These are phyloP conservation scores for Aleiodes alternator DNA, from an alignment of 2,888 invertebrate species.

Conservation along the genomic window DNA sequence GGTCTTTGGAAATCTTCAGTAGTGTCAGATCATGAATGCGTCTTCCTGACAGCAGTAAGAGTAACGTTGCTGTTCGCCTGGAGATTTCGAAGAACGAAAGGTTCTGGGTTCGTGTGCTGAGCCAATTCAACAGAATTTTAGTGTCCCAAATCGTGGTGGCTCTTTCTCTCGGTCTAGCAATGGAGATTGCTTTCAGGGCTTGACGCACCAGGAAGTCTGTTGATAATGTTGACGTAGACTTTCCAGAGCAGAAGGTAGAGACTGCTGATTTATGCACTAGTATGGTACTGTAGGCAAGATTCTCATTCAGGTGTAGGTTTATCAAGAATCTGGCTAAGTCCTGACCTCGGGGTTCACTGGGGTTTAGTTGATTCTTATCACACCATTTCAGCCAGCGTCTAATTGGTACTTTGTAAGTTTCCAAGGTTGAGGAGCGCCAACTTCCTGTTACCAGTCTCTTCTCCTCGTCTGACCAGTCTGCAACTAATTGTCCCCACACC, in stretches of 20 bases:
- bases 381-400: not conserved
- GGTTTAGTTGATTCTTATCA: not conserved
- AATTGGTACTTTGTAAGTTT: not conserved
- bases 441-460: not conserved
- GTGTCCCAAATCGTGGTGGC: not conserved
- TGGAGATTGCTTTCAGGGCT: not conserved
- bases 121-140: not conserved
- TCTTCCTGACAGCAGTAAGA: slow-evolving; percentile 51
- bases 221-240: not conserved
- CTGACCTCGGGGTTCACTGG: not conserved
- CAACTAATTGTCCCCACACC: not conserved
- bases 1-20: slow-evolving; percentile 48
- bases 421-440: slow-evolving; percentile 4
- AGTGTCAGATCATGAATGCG: slow-evolving; percentile 54
- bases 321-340: slow-evolving; percentile 4
- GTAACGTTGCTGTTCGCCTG: slow-evolving; percentile 50
- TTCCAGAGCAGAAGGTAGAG: not conserved
- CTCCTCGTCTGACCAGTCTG: not conserved
- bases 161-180: not conserved
- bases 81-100: slow-evolving; percentile 30
- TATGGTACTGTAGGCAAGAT: not conserved
- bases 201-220: slow-evolving; percentile 1
- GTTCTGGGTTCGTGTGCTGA: not conserved
- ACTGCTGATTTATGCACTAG: slow-evolving; percentile 2
- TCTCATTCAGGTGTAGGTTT: not conserved